These are phyloP conservation scores for Semnornis frantzii DNA, from an alignment of 2,113 vertebrate species.

Conservation along the genomic window DNA sequence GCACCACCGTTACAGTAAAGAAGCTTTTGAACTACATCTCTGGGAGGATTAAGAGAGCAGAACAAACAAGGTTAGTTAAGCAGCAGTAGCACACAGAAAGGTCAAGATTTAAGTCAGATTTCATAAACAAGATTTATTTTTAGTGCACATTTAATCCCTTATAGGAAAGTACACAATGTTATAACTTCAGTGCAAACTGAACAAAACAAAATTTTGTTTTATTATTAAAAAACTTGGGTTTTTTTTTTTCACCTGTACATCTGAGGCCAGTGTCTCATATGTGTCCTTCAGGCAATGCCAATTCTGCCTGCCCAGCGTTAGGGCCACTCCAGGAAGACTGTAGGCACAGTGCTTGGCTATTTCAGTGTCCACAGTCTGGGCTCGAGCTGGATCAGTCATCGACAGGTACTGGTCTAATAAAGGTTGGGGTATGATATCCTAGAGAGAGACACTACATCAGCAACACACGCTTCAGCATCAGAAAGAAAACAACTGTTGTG, in stretches of 20 bases:
- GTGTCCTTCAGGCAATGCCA: slow-evolving; percentile 81
- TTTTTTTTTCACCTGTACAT: slow-evolving; percentile 71
- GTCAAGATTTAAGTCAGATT: too few species aligned
- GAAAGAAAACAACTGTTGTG: neutral
- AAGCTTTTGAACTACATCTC: neutral
- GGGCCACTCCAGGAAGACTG: slow-evolving; percentile 77
- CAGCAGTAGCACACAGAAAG: neutral
- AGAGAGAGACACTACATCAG: neutral
- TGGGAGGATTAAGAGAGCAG: neutral
- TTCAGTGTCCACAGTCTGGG: slow-evolving; percentile 77
- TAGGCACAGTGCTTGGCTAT: slow-evolving; percentile 78
- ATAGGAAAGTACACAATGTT: fast-evolving
- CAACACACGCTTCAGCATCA: neutral
- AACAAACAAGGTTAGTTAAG: neutral
- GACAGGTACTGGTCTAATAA: slow-evolving; percentile 78
- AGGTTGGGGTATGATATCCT: slow-evolving; percentile 80
- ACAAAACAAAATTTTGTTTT: neutral
- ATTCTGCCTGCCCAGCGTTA: slow-evolving; percentile 77
- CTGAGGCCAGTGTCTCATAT: slow-evolving; percentile 70
- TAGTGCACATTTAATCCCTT: neutral
- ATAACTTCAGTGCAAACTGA: neutral
- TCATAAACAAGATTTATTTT: neutral
- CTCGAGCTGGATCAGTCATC: slow-evolving; percentile 77
- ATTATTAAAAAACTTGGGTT: too few species aligned
- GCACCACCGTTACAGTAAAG: neutral